phyloP scores from a whole-genome alignment of 2,797 vertebrate genomes.

The Capromys pilorides region DNA sequence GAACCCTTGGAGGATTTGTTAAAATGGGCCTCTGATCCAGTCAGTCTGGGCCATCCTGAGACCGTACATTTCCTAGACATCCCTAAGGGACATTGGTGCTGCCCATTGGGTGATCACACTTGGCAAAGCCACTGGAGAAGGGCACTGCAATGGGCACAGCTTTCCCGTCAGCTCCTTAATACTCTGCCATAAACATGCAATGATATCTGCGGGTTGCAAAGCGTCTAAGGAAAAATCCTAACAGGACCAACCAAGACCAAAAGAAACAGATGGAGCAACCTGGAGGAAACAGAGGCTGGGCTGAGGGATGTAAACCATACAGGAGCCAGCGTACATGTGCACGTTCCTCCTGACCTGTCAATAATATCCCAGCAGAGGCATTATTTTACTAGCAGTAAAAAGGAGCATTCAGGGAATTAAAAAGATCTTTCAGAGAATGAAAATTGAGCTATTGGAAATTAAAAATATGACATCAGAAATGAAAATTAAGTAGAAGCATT shows the following conservation, averaged over 20 bases:
- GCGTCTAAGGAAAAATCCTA: constrained; percentile 24
- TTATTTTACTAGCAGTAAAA: constrained; percentile 55
- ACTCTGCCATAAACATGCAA: neutral
- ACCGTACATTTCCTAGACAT: neutral
- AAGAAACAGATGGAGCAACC: neutral
- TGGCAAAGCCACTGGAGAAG: neutral
- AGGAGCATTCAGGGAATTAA: constrained; percentile 10
- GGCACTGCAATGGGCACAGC: neutral
- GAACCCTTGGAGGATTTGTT: neutral
- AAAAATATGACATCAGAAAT: constrained; percentile 49
- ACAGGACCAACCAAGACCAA: neutral
- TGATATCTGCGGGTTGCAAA: neutral
- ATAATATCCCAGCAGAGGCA: constrained; percentile 27
- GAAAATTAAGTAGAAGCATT: constrained; percentile 35
- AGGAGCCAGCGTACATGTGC: too few species aligned
- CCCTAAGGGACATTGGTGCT: neutral
- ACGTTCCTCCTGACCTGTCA: neutral
- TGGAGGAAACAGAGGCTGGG: neutral
- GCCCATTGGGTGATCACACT: neutral
- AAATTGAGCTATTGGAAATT: constrained; percentile 53
- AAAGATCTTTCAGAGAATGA: constrained; percentile 42
- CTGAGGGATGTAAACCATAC: constrained; percentile 9
- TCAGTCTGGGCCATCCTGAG: neutral
- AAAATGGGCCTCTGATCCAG: constrained; percentile 22
- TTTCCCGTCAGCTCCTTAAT: neutral